Evolutionary conservation across 2,888 invertebrate species (phyloP), one percentile per base, ranked within the genome.

Genomic region (Parascotia fuliginaria): DNA sequence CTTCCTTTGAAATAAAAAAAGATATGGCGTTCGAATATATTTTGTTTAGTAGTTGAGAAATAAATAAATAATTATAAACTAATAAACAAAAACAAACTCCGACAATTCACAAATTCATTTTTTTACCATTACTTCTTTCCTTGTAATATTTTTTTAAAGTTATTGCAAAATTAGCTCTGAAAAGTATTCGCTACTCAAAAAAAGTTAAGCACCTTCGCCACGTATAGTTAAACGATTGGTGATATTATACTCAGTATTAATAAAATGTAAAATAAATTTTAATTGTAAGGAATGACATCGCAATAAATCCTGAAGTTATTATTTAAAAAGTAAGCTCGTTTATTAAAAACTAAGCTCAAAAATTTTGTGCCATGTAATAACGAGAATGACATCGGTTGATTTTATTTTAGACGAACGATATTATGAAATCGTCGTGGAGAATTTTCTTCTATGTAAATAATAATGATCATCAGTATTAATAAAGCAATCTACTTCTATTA

Each of bases 231-330:
- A 53, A 63, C 50, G 66, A 59, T 66, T 77, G 74, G 73, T 77
- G 76, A 59, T 75, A 65, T 73, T 24, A 72, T 81, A 81, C 65
- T 78, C 85, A 86, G 83, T 84, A 86, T 84, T 83, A 81, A 75
- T 75, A 70, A 57, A 55, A 50, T 78, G 77, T 82, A 81, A 75
- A 77, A 74, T 78, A 75, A 70, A 67, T 71, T 67, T 75, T 70
- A 72, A 53, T 52, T 59, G 50, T 64, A 69, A 55, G 62, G 22
- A 58, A 59, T 41, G 16, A 37, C 42, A 51, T 55, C 52, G 50
- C 55, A 61, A 52, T 46, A 28, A 46, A 45, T 40, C 15, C 44
- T 42, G 33, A 40, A 54, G 40, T 55, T 36, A 56, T 49, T 45
- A 7, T 57, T 54, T 28, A 49, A 39, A 45, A 24, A 50, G 33